These are phyloP conservation scores for Melanostoma scalare DNA, from an alignment of 2,888 invertebrate species.

Conservation along the genomic window DNA sequence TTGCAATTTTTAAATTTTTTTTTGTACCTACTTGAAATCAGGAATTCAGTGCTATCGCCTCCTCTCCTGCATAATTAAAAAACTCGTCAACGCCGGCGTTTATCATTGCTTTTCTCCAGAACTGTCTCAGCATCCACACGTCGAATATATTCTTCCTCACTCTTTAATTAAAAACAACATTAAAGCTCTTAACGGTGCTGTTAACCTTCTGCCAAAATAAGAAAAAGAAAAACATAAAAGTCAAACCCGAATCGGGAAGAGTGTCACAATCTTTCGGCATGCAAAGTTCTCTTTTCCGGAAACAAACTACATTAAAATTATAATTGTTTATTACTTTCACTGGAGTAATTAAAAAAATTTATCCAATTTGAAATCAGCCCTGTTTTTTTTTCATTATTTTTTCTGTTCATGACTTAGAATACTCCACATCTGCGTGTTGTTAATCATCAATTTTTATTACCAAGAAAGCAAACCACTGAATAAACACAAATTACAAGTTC, in stretches of 20 bases:
- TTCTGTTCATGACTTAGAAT: constrained; percentile 24
- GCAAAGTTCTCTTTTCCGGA: constrained; percentile 42
- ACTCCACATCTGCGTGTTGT: constrained; percentile 17
- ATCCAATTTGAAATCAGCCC: constrained; percentile 47
- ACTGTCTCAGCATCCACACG: too few species aligned
- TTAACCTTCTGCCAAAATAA: constrained; percentile 7
- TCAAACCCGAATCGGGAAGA: background rate
- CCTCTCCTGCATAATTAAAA: too few species aligned
- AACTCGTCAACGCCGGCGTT: too few species aligned
- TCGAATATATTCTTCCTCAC: too few species aligned
- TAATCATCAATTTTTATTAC: constrained; percentile 37
- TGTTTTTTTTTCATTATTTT: constrained; percentile 6
- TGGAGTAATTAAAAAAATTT: constrained; percentile 56
- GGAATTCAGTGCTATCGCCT: too few species aligned
- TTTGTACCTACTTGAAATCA: too few species aligned
- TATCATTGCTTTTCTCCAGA: too few species aligned
- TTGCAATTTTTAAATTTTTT: too few species aligned
- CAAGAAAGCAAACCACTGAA: constrained; percentile 15
- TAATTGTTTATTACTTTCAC: constrained; percentile 70
- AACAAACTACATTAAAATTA: constrained; percentile 38
- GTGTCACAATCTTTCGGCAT: constrained; percentile 32
- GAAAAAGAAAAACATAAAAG: background rate
- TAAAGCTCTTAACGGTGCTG: constrained; percentile 17
- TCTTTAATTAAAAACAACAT: background rate
- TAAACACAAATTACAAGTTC: constrained; percentile 36